Conservation (phyloP, 2,888 invertebrate species). For the Tenthredo mesomela region DNA sequence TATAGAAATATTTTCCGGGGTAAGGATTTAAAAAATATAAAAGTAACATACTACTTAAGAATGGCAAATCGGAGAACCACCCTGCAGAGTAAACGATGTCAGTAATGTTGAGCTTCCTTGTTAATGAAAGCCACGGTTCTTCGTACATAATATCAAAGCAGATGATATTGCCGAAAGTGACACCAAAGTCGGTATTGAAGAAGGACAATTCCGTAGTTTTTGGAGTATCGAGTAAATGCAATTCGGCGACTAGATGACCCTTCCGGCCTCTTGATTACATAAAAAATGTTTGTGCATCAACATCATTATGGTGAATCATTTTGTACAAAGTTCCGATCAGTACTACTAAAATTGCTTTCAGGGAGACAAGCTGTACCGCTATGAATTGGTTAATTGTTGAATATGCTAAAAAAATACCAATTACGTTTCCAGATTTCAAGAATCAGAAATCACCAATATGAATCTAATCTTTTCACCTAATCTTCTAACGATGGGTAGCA, state of each 20-base stretch:
- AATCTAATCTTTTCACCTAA: not conserved
- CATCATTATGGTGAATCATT: conserved; percentile 63
- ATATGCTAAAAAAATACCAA: not conserved
- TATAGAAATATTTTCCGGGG: not conserved
- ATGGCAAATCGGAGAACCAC: conserved; percentile 81
- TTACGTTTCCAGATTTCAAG: not conserved
- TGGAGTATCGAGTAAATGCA: conserved; percentile 70
- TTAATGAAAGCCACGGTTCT: conserved; percentile 77
- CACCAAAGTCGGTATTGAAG: conserved; percentile 80
- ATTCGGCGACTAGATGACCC: conserved; percentile 77
- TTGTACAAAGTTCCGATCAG: conserved; percentile 60
- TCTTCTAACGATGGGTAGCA: not conserved
- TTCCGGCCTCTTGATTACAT: conserved; percentile 4
- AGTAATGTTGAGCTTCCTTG: conserved; percentile 74
- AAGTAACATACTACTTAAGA: conserved; percentile 75
- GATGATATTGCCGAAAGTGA: conserved; percentile 79
- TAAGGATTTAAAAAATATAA: not conserved
- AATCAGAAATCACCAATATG: not conserved
- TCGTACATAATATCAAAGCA: conserved; percentile 81
- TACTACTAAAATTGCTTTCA: conserved; percentile 62
- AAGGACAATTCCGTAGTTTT: conserved; percentile 71
- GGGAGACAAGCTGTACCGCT: not conserved
- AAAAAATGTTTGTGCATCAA: not conserved
- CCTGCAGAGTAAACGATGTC: conserved; percentile 79
- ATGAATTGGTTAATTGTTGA: not conserved